Evolutionary conservation across 2,113 vertebrate genomes (phyloP), one percentile per base, ranked within the genome.

Genomic region (Porphyrio hochstetteri): DNA sequence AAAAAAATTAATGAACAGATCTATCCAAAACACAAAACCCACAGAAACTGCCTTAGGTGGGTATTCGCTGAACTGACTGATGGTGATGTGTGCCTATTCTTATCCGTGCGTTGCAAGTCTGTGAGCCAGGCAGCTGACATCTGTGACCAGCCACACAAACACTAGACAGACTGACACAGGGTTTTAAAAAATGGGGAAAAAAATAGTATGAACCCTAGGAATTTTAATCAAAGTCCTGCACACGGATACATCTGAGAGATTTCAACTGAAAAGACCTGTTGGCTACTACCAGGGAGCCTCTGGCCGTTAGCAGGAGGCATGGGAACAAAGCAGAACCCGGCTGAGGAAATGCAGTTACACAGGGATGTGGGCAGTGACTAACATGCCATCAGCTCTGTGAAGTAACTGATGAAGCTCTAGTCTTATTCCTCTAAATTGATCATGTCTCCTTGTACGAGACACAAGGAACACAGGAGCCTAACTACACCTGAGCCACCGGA

Each of bases 301-400:
- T 15, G 27, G n/a, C 4, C 4, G 0, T 15, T 11, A 33, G 55
- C 12, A 21, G 38, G 53, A 35, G 0, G 2, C 17, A 25, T 0
- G 1, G 2, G 9, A 52, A 46, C 50, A 59, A 70, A 29, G 63
- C 36, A 57, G 48, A 68, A 21, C 3, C 33, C 13, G 55, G 33
- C 46, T 50, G 70, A 35, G 7, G 27, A 67, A 72, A 59, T 0
- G 19, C 60, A 74, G 46, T 6, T 35, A 50, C 0, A 2, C 67
- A 56, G 79, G 57, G 6, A 80, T 67, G 44, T 0, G 7, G 60
- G 38, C 75, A 77, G 55, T 4, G 50, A 82, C 55, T 44, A 14
- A 82, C 65, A 42, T 8, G 35, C 1, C 1, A 65, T 11, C 70
- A 29, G 59, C 23, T 55, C 76, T 7, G 2, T 29, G 10, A 68